Percentiles rank a stretch among this genome's conserved stretches.
phyloP scores from a whole-genome alignment of 2,797 vertebrate genomes.

The Tapirus indicus region DNA sequence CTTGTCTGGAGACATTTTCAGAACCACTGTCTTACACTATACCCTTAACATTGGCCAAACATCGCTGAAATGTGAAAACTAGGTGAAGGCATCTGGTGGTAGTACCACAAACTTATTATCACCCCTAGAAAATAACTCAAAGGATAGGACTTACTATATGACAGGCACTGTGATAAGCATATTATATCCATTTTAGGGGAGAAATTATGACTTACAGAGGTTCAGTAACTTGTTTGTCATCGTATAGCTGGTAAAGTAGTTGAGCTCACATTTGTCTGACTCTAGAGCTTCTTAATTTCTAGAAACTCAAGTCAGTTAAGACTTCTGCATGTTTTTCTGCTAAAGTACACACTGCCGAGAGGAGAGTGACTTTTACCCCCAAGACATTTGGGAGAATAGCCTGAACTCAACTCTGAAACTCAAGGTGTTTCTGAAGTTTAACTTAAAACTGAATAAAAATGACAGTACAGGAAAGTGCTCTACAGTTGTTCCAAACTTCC shows the following conservation, averaged over 20 bases:
- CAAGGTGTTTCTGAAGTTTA: constrained; percentile 10
- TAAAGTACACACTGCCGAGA: not conserved
- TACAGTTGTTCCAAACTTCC: not conserved
- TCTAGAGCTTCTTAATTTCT: not conserved
- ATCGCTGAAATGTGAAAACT: constrained; percentile 55
- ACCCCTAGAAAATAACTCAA: constrained; percentile 15
- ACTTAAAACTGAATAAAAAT: constrained; percentile 32
- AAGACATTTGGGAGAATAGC: constrained; percentile 26
- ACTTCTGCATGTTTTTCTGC: not conserved
- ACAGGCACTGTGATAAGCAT: not conserved
- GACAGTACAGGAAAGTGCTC: not conserved
- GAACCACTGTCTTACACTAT: not conserved
- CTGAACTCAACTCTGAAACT: not conserved
- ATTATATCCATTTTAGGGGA: not conserved
- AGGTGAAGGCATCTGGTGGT: not conserved
- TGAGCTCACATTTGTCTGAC: not conserved
- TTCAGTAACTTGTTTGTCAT: not conserved
- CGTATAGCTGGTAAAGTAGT: constrained; percentile 30
- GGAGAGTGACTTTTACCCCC: not conserved
- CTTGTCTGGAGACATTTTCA: not conserved
- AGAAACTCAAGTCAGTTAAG: not conserved
- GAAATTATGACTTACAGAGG: not conserved
- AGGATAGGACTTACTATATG: not conserved
- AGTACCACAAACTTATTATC: not conserved
- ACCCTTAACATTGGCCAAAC: not conserved